Evolutionary conservation across 2,797 vertebrate genomes (phyloP).

Genomic region (Smutsia gigantea): DNA sequence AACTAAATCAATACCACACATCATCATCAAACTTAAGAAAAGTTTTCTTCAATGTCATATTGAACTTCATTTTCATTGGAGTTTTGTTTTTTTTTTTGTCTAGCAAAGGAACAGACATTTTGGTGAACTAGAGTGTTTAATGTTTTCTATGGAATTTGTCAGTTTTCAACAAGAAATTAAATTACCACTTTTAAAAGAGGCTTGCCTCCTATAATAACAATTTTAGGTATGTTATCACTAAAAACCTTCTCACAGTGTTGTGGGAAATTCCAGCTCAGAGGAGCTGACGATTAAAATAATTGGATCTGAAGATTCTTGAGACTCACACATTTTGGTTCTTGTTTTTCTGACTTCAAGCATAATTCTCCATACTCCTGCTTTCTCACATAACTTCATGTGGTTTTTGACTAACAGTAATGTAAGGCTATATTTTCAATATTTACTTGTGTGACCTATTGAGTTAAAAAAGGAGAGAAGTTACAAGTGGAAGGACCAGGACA

Average conservation of each 20-base stretch:
- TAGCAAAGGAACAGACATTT: neutral
- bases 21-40: neutral
- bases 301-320: slow-evolving; percentile 18
- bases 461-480: neutral
- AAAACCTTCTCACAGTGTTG: neutral
- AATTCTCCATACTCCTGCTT: neutral
- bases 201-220: slow-evolving; percentile 51
- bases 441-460: neutral
- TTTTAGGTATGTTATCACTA: slow-evolving; percentile 16
- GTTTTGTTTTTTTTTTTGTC: neutral
- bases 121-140: neutral
- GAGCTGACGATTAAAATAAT: slow-evolving; percentile 44
- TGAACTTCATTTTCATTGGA: neutral
- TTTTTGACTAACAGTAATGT: neutral
- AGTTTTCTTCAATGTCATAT: neutral
- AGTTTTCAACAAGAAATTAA: slow-evolving; percentile 67
- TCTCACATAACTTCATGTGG: neutral
- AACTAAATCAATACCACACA: neutral
- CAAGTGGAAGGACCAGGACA: neutral
- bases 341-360: neutral
- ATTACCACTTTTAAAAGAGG: slow-evolving; percentile 41
- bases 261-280: slow-evolving; percentile 50
- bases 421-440: neutral
- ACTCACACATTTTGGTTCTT: neutral
- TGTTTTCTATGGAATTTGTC: slow-evolving; percentile 34